Conservation (phyloP, 2,888 invertebrate species). For the Himalopsyche japonica region DNA sequence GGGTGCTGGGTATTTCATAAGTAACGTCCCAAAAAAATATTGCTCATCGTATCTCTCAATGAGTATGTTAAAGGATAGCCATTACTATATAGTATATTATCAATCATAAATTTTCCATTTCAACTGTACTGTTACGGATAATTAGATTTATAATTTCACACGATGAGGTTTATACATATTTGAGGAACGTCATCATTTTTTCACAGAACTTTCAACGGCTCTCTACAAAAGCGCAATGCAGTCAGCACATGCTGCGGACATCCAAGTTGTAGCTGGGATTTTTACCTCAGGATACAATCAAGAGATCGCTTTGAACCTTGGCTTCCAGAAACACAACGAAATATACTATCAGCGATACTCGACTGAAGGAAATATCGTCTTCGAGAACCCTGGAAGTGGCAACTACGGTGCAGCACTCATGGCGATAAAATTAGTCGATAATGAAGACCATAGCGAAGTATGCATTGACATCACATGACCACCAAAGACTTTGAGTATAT, state of each 20-base stretch:
- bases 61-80: no score
- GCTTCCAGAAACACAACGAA: constrained; percentile 51
- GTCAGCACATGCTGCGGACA: constrained; percentile 49
- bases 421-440: constrained; percentile 51
- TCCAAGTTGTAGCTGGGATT: constrained; percentile 51
- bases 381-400: constrained; percentile 52
- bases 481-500: not conserved
- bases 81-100: no score
- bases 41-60: no score
- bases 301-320: constrained; percentile 48
- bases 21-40: no score
- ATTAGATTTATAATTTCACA: no score
- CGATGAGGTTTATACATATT: no score
- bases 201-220: constrained; percentile 52
- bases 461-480: not conserved
- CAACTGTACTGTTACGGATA: no score
- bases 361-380: constrained; percentile 51
- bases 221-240: constrained; percentile 51
- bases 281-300: constrained; percentile 51
- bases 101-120: no score
- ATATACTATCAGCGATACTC: constrained; percentile 52
- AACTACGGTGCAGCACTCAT: constrained; percentile 57
- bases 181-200: not conserved
- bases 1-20: no score
- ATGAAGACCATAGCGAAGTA: constrained; percentile 46